These are phyloP conservation scores for Aelia acuminata DNA, from an alignment of 2,888 invertebrate genomes.

Conservation along the genomic window DNA sequence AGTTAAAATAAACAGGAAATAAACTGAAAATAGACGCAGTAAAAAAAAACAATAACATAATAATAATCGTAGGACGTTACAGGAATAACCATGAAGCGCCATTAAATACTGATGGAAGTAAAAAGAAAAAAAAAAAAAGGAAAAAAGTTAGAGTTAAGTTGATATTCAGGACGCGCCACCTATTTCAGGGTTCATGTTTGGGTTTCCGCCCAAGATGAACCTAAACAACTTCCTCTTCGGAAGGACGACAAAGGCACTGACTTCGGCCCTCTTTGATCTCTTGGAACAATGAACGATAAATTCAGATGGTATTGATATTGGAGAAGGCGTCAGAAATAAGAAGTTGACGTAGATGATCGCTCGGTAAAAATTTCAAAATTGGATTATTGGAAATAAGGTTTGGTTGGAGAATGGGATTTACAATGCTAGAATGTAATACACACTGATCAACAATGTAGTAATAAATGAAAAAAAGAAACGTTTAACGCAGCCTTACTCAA, in stretches of 20 bases:
- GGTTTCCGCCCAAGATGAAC: conserved; percentile 29
- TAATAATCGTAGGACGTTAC: too few relatives aligned
- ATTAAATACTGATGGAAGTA: neutral
- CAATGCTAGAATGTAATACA: too few relatives aligned
- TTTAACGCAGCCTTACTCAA: too few relatives aligned
- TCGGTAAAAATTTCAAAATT: neutral
- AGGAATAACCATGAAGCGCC: neutral
- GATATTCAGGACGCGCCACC: conserved; percentile 1
- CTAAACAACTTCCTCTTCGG: conserved; percentile 32
- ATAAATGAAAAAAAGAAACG: too few relatives aligned
- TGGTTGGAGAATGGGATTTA: too few relatives aligned
- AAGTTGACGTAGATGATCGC: neutral
- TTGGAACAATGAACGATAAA: conserved; percentile 41
- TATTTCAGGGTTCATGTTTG: conserved; percentile 30
- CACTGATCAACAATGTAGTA: too few relatives aligned
- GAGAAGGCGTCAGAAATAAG: neutral
- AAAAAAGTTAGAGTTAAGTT: neutral
- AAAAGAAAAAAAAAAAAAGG: neutral
- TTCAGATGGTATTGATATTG: neutral
- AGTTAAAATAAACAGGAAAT: too few relatives aligned
- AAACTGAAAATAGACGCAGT: too few relatives aligned
- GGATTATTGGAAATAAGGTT: too few relatives aligned
- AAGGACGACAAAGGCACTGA: neutral
- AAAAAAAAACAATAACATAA: too few relatives aligned
- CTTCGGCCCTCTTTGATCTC: neutral